A percentile compares a stretch with the other conserved stretches of the same genome.
These are phyloP conservation scores for Cyprinodon brontotheroides DNA, from an alignment of 2,113 vertebrate genomes.

Conservation along the genomic window DNA sequence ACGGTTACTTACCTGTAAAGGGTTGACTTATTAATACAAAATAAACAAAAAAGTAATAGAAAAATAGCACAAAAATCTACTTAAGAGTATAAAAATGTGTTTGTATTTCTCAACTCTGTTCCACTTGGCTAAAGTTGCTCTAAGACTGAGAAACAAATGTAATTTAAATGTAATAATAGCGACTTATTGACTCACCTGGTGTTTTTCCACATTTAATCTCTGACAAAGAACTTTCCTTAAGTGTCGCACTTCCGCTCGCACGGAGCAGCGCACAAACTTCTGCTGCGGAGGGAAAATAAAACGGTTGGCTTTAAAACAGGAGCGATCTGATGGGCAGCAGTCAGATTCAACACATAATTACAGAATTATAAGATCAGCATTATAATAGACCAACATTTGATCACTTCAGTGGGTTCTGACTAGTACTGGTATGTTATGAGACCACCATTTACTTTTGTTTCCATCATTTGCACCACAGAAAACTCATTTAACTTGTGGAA, in stretches of 20 bases:
- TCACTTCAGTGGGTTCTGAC: background rate
- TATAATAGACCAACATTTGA: background rate
- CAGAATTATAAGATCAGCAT: background rate
- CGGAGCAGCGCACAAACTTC: constrained; percentile 94
- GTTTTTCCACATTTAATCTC: constrained; percentile 87
- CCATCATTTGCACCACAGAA: background rate
- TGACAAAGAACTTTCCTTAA: constrained; percentile 92
- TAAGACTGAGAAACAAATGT: background rate
- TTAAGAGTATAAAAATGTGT: too few relatives aligned
- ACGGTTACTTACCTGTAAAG: too few relatives aligned
- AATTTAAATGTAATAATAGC: background rate
- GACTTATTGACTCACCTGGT: constrained; percentile 79
- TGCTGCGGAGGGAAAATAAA: constrained; percentile 79
- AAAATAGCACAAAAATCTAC: too few relatives aligned
- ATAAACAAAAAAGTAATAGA: background rate
- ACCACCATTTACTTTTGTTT: background rate
- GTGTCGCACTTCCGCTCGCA: constrained; percentile 92
- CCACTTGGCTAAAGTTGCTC: too few relatives aligned
- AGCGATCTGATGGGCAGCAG: background rate
- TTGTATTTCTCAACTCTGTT: too few relatives aligned
- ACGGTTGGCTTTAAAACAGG: background rate
- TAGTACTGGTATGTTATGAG: background rate
- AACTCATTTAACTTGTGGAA: constrained; percentile 2
- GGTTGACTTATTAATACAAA: too few relatives aligned
- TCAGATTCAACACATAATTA: background rate